Evolutionary conservation across 2,888 invertebrate species (phyloP), one percentile per base, ranked within the genome.

Genomic region (Osmoderma eremita): DNA sequence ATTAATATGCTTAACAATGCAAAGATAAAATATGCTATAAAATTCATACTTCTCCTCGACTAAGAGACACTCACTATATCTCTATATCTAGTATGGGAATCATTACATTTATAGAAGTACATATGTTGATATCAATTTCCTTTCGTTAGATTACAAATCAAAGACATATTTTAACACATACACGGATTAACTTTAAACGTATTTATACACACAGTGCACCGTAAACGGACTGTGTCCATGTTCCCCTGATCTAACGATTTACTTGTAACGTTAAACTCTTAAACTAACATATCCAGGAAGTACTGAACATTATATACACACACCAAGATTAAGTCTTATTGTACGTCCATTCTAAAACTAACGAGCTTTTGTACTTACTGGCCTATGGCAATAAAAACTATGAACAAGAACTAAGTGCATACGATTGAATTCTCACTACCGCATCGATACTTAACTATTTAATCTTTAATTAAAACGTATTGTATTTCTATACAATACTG

Each of bases 261-360:
- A 50, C 50, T 24, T 50, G 20, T 30, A 50, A 24, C 50, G 30
- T 45, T n/a, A n/a, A 24, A 51, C 15, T 15, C 30, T 51, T 13
- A 30, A 51, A 13, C 24, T 51, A 51, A 51, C 24, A 24, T 51
- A 51, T 51, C 50, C 50, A 51, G 50, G 50, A 51, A 51, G 50
- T 51, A 15, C 50, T 24, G 30, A 30, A 3, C 30, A 10, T 30
- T 30, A 51, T 51, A 51, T 30, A 51, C 30, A 51, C 24, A 18
- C 18, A 24, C 50, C 24, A 51, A 51, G 50, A 51, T 51, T 51
- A 51, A 51, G 50, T 51, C 50, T 51, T 51, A 51, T 51, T 51
- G 50, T 51, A n/a, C 50, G 50, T 51, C 50, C 15, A 51, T 51
- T 51, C 50, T 22, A 51, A 51, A 51, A 51, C 30, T 51, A 51